Base-by-base conservation (phyloP, 2,797 vertebrate species). In the Scleropages formosus region DNA sequence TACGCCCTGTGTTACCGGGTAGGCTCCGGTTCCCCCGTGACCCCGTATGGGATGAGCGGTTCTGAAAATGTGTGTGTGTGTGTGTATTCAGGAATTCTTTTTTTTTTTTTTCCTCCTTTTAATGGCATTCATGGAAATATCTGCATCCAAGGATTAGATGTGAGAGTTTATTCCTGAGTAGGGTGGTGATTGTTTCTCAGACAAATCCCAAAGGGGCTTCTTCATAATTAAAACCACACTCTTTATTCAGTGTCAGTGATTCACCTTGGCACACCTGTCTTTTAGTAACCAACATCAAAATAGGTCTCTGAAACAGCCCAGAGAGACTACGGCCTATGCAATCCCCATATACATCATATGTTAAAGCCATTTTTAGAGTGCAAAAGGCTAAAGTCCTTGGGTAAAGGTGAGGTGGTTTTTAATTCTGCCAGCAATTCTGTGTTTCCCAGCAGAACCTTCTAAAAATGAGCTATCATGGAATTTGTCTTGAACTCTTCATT, bases 171-270 rank as follows among this genome's bases (percentile, higher is more conserved):
- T 67, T 67, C 39, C 64, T 44, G 67, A 44, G 9, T 18, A 53
- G 49, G 49, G 16, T n/a, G 51, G 51, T 13, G 18, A 11, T 58
- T 58, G 68, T 71, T 71, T 71, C 51, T 71, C 67, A 20, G 69
- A 26, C 47, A 20, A 69, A 53, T 69, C 47, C 46, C 66, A 24
- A 26, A 71, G 69, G 10, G 26, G 26, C 26, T 66, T 13, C 27
- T 12, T 47, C 80, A 62, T 78, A 82, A 81, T 84, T 82, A 81
- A 77, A 80, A 64, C 58, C 72, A 58, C 69, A 27, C 73, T 78
- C 75, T 74, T 77, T 76, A 74, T 81, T 79, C 75, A 73, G 13
- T 79, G 69, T 82, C 79, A 80, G 66, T 64, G 62, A 74, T 63
- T 76, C 68, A 69, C 13, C 22, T 26, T 46, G 44, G 66, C 66